Evolutionary conservation across 2,797 vertebrate genomes (phyloP).

Genomic region (Gila robusta): DNA sequence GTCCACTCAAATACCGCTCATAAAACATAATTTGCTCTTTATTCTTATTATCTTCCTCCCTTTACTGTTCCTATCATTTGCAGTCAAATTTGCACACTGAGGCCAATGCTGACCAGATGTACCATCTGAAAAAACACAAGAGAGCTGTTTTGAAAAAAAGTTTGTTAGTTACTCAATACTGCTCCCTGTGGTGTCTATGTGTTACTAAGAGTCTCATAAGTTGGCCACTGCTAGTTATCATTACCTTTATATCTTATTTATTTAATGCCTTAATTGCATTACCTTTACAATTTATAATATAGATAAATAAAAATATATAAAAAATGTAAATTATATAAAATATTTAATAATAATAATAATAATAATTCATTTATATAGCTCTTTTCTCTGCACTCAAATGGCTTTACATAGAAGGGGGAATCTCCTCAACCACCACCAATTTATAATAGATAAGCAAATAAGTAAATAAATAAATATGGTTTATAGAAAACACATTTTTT

Average conservation of each 20-base stretch:
- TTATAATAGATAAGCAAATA: neutral
- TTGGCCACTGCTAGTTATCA: neutral
- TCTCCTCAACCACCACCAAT: no score
- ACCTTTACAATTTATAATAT: neutral
- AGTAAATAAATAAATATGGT: neutral
- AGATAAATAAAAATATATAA: neutral
- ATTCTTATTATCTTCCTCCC: neutral
- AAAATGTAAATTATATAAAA: no score
- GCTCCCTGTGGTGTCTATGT: slow-evolving; percentile 10
- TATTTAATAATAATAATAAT: neutral
- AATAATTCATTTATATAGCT: no score
- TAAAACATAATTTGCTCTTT: neutral
- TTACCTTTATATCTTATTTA: neutral
- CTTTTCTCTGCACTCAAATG: no score
- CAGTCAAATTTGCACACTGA: neutral
- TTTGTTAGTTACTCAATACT: neutral
- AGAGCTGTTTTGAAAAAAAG: neutral
- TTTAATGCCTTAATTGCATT: neutral
- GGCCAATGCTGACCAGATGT: neutral
- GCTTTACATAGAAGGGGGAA: no score
- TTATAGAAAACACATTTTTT: neutral
- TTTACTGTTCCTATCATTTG: neutral
- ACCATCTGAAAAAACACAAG: neutral
- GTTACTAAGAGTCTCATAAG: slow-evolving; percentile 3
- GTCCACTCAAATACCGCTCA: neutral